These are phyloP conservation scores for Pelodiscus sinensis DNA, from an alignment of 2,113 vertebrate genomes.

Conservation along the genomic window DNA sequence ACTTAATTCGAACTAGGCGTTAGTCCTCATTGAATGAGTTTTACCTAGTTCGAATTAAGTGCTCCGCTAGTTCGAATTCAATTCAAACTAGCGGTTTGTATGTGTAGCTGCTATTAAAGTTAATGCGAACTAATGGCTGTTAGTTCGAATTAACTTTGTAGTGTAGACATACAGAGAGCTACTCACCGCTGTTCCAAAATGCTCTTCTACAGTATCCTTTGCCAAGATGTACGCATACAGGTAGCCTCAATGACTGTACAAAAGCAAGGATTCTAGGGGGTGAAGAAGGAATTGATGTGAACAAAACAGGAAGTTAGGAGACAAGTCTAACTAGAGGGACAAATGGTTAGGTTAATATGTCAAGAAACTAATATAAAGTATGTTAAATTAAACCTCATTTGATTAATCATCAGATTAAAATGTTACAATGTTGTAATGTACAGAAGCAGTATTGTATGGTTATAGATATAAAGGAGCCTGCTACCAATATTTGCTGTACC, in stretches of 20 bases:
- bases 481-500: neutral
- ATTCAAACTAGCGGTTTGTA: too few species aligned
- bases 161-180: too few species aligned
- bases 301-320: neutral
- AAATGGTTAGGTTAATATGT: neutral
- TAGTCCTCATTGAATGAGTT: too few species aligned
- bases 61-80: too few species aligned
- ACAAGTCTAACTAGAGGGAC: neutral
- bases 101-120: too few species aligned
- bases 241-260: neutral
- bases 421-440: neutral
- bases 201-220: neutral
- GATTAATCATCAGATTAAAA: neutral
- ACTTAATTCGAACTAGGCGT: too few species aligned
- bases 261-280: neutral
- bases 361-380: neutral
- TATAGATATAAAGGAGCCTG: neutral
- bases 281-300: neutral
- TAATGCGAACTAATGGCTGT: too few species aligned
- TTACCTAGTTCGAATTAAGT: too few species aligned
- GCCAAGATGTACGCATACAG: neutral
- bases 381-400: neutral
- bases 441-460: fast-evolving
- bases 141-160: too few species aligned
- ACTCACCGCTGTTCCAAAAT: neutral